Base-by-base conservation (phyloP, 2,797 vertebrate genomes). In the Eulemur coronatus region DNA sequence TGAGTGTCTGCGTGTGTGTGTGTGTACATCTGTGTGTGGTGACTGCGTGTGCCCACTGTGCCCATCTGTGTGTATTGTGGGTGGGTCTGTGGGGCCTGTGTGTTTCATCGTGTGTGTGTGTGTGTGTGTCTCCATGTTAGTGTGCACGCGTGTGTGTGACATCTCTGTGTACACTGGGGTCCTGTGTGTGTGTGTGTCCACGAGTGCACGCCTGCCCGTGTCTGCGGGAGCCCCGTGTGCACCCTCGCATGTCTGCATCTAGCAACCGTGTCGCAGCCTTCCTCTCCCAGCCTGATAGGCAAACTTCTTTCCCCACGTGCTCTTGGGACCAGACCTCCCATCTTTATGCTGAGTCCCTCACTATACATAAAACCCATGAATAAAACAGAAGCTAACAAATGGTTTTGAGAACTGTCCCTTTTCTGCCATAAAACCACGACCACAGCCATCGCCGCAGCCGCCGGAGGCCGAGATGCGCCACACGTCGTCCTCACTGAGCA, bases 381-480 rank as follows among this genome's bases (percentile, higher is more conserved):
- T n/a, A 78, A 84, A 81, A 41, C 70, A 43, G 33, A 61, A 1
- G 7, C 46, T 24, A 9, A 61, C 46, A 38, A 28, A 15, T 5
- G 1, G 38, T 55, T 48, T 14, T 18, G 52, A 93, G 85, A 67
- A n/a, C 14, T 1, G 5, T 22, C 61, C 41, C 0, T 50, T 35
- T 59, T 75, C 33, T 24, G 2, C 43, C 5, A 20, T 10, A 41
- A 22, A 72, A 63, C 17, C 41, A 61, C 41, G 35, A 55, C 17
- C 11, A 13, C 15, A 3, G 48, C 8, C 9, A n/a, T 41, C 5
- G 38, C 41, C 55, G 22, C 8, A 28, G 35, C 24, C 14, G 26
- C 15, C 26, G n/a, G 24, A 15, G 24, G 2, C 7, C 0, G 26
- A 72, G 46, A 5, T 1, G 28, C 2, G 14, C 87, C 0, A 65